Evolutionary conservation across 2,797 vertebrate genomes (phyloP).

Genomic region (Choloepus didactylus): DNA sequence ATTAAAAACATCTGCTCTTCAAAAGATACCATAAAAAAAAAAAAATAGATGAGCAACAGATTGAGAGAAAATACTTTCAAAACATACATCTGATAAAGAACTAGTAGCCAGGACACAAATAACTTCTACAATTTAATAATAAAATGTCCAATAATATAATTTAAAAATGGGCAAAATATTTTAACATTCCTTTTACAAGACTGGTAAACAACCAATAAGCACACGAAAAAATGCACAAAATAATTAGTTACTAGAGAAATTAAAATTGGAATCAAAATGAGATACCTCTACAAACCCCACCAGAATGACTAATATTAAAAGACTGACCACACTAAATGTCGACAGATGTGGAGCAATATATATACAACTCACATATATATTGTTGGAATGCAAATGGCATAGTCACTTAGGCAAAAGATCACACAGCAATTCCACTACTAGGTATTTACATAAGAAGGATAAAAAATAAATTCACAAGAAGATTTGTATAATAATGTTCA

Average conservation of each 20-base stretch:
- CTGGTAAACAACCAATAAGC: neutral
- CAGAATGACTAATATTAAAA: neutral
- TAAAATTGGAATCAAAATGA: neutral
- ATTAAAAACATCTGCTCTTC: neutral
- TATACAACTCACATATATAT: neutral
- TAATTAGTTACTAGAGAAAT: neutral
- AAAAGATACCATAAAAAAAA: slow-evolving; percentile 31
- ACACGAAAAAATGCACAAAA: neutral
- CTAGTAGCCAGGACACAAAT: neutral
- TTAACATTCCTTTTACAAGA: neutral
- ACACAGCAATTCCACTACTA: neutral
- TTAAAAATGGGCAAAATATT: neutral
- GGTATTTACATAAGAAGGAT: neutral
- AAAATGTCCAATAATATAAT: neutral
- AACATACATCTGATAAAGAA: neutral
- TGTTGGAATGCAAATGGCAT: neutral
- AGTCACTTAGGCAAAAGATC: neutral
- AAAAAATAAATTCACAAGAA: neutral
- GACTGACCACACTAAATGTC: neutral
- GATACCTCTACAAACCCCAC: neutral
- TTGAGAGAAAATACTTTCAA: neutral
- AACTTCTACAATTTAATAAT: slow-evolving; percentile 2
- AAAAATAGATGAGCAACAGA: neutral
- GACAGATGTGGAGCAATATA: neutral
- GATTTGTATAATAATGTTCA: neutral